A percentile compares a stretch with the other conserved stretches of the same genome.
These are phyloP conservation scores for Halcyon leucocephala DNA, from an alignment of 2,797 vertebrate genomes.

Conservation along the genomic window DNA sequence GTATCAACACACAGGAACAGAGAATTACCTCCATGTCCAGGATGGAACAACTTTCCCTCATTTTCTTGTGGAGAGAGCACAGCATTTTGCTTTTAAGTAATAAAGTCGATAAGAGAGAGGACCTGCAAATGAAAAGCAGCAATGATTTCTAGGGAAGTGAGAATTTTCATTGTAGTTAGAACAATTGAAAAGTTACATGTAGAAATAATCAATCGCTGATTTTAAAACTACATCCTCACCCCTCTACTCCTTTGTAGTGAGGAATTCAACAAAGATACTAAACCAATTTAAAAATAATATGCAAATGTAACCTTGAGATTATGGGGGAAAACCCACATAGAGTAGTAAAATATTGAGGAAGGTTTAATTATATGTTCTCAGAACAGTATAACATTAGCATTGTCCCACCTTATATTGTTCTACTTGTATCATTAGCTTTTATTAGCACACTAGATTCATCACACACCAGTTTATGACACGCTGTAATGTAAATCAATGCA, in stretches of 20 bases:
- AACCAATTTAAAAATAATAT: neutral
- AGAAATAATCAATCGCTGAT: neutral
- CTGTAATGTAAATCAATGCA: slow-evolving; percentile 51
- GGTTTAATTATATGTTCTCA: slow-evolving; percentile 28
- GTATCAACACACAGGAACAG: neutral
- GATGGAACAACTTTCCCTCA: neutral
- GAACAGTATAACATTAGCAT: slow-evolving; percentile 42
- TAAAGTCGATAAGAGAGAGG: neutral
- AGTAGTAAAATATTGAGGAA: neutral
- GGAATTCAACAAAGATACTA: neutral
- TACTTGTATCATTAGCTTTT: slow-evolving; percentile 68
- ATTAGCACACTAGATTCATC: slow-evolving; percentile 56
- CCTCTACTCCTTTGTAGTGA: neutral
- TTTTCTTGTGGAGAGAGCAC: neutral
- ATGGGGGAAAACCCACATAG: neutral
- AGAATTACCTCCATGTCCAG: neutral
- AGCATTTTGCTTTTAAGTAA: neutral
- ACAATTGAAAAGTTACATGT: neutral
- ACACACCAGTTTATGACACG: slow-evolving; percentile 30
- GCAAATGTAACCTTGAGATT: slow-evolving; percentile 18
- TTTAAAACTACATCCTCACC: neutral
- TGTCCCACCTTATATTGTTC: slow-evolving; percentile 52
- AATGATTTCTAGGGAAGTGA: neutral
- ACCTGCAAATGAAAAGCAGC: neutral
- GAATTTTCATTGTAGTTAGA: neutral